Base-by-base conservation (phyloP, 2,888 invertebrate genomes). In the Apamea anceps region DNA sequence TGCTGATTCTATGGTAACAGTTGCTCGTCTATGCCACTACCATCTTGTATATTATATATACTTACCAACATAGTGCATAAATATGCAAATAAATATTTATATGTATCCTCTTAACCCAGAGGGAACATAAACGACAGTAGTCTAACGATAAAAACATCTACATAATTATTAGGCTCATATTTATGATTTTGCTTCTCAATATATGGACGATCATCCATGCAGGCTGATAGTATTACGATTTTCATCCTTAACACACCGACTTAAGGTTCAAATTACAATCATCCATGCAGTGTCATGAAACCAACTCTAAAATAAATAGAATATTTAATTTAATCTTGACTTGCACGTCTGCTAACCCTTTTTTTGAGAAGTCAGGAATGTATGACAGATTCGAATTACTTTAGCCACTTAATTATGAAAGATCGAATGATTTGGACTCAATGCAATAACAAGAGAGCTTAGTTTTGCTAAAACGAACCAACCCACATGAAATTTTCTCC, bases 281-380 rank as follows among this genome's bases (percentile, higher is more conserved):
- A 67, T 60, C 28, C 28, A 67, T 77, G 57, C 57, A 28, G 48
- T 28, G 13, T 48, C 66, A 60, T 67, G 66, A 70, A 21, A 42
- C 10, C 5, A 7, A 45, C 37, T 77, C 25, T 45, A 2, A 45
- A 57, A 76, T 57, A 1, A 18, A 15, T 21, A 37, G 13, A 54
- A 42, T 54, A 18, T n/a, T 67, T 2, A 15, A 42, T 75, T 63
- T 65, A 65, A 65, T 48, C 57, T 72, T 68, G 79, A 70, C 79
- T 68, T 28, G 7, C 57, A 60, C 21, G 68, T 68, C 42, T 51
- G 60, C 21, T 10, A 0, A n/a, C 10, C 28, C 10, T 32, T 65
- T 75, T 57, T 51, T 48, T 83, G 67, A 72, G 45, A 72, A 82
- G 4, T 70, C 37, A 48, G 57, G 15, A 57, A 57, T 82, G 48